Percentiles rank a stretch among this genome's conserved stretches.
Conservation (phyloP, 2,113 vertebrate species). For the Pelusios castaneus region DNA sequence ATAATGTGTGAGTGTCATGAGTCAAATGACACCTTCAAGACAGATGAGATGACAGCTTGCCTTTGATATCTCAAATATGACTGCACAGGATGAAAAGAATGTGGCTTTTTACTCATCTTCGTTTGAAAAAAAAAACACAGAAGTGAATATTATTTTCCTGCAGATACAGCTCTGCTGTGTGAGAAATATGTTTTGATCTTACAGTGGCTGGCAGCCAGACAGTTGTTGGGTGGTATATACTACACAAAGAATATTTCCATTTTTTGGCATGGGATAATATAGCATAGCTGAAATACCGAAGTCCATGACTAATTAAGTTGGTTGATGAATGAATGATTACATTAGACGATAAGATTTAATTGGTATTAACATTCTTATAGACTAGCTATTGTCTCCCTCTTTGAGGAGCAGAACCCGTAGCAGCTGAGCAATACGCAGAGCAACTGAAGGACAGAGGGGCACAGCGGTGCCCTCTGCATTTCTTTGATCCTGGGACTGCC, state of each 20-base stretch:
- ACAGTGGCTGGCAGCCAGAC: constrained; percentile 36
- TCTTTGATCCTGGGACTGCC: neutral
- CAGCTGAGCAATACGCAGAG: neutral
- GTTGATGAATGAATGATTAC: constrained; percentile 61
- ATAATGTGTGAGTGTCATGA: constrained; percentile 29
- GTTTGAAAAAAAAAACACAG: constrained; percentile 22
- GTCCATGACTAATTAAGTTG: constrained; percentile 55
- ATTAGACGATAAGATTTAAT: constrained; percentile 61
- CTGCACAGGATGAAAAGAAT: neutral
- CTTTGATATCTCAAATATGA: neutral
- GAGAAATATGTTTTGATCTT: constrained; percentile 21
- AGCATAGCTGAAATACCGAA: constrained; percentile 73
- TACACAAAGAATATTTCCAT: constrained; percentile 70
- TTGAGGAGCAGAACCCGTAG: neutral
- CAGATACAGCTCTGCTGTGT: neutral
- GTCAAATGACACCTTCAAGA: constrained; percentile 32
- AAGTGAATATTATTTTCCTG: constrained; percentile 19
- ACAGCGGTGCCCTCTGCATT: neutral
- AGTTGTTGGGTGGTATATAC: constrained; percentile 42
- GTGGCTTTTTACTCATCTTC: neutral
- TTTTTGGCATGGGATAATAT: constrained; percentile 49
- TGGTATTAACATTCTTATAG: constrained; percentile 45
- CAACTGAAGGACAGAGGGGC: constrained; percentile 11
- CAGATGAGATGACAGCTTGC: constrained; percentile 12
- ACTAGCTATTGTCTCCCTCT: constrained; percentile 44